phyloP scores from a whole-genome alignment of 2,113 vertebrate species.

The Tamias sibiricus region DNA sequence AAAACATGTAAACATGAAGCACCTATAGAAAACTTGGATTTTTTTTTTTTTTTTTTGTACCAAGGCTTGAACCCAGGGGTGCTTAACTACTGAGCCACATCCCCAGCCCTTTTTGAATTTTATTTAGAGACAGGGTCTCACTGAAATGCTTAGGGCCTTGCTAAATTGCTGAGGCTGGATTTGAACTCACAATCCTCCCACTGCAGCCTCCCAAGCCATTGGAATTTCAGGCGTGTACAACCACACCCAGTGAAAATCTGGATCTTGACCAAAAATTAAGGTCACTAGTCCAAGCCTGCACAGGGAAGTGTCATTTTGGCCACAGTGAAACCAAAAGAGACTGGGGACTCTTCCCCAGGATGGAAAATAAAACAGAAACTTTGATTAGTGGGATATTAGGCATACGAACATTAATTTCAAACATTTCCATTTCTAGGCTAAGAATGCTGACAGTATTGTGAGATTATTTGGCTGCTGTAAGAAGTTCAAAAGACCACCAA shows the following conservation, averaged over 20 bases:
- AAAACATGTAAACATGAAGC: conserved; percentile 10
- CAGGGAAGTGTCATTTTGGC: background rate
- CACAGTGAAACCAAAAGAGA: conserved; percentile 25
- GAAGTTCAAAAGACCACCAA: conserved; percentile 47
- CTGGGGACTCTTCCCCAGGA: background rate
- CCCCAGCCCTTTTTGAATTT: too few relatives aligned
- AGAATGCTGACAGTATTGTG: background rate
- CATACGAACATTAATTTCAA: conserved; percentile 18
- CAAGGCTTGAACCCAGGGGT: too few relatives aligned
- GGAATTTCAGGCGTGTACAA: too few relatives aligned
- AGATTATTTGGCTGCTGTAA: conserved; percentile 31
- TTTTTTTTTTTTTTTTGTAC: too few relatives aligned
- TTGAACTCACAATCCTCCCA: too few relatives aligned
- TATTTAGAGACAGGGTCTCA: too few relatives aligned
- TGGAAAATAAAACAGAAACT: background rate
- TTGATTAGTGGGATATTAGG: conserved; percentile 1
- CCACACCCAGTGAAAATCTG: background rate
- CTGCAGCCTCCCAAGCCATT: too few relatives aligned
- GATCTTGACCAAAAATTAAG: background rate
- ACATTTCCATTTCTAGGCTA: background rate
- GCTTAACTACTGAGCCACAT: too few relatives aligned
- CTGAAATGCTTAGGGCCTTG: too few relatives aligned
- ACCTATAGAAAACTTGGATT: conserved; percentile 31
- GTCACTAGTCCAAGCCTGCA: background rate
- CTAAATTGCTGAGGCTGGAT: too few relatives aligned